Evolutionary conservation across 2,113 vertebrate genomes (phyloP), one percentile per base, ranked within the genome.

Genomic region (Scartelaos histophorus): DNA sequence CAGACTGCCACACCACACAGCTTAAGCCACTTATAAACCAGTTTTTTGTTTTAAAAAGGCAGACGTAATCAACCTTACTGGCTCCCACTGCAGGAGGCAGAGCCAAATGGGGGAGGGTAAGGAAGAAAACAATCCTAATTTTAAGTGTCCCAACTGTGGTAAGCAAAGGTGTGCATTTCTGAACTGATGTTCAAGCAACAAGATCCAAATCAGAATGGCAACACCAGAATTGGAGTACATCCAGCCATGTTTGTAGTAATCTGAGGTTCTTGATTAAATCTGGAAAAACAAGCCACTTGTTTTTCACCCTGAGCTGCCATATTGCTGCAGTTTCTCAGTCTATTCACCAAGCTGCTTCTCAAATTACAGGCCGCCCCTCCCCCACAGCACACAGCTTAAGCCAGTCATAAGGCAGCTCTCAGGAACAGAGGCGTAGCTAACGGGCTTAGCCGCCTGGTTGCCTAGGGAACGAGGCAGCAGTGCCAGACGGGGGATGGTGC

Each of bases 381-480:
- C 79, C 93, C 93, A 91, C 94, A 82, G 89, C 89, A 93, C 94
- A 94, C 92, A 95, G 95, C 94, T 95, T 96, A 95, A 96, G 95
- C 95, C 96, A 97, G 95, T 97, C 94, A 95, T 94, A 92, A 90
- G 94, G 94, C 95, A 92, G 94, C 92, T 94, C 92, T 94, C 89
- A 85, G 88, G 90, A 91, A 92, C 60, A 87, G 85, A 89, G 91
- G 93, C 92, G 85, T 93, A 94, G 92, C 86, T 94, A 93, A 95
- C 95, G 95, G 95, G 95, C 92, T 95, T 93, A 97, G 93, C 90
- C 93, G 90, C 92, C 94, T 96, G 94, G 97, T 97, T 97, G 95
- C 97, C 96, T 93, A 94, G 96, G 96, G 94, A 97, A 97, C 95
- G 88, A 91, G 94, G 91, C 91, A 92, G 92, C 93, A 93, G 92